Conservation (phyloP, 2,888 invertebrate species). For the Melieria crassipennis region DNA sequence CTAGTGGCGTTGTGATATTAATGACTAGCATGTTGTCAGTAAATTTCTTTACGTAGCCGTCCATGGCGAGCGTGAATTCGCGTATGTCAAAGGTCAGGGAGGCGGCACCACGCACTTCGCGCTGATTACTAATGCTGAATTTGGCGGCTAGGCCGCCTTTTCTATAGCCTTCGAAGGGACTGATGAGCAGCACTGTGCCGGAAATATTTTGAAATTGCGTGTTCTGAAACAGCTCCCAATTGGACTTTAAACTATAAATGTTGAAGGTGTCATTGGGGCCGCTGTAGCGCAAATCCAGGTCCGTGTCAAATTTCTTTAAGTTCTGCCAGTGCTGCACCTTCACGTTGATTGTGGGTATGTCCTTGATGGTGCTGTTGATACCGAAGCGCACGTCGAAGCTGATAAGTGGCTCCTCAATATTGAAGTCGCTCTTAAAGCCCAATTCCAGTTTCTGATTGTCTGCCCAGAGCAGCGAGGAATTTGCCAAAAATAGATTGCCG, state of each 20-base stretch:
- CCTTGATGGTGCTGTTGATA: conserved; percentile 70
- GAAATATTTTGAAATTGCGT: conserved; percentile 70
- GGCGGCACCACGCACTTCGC: conserved; percentile 75
- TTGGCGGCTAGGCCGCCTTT: conserved; percentile 76
- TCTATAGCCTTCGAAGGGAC: conserved; percentile 77
- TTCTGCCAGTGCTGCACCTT: conserved; percentile 70
- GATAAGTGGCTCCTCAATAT: conserved; percentile 62
- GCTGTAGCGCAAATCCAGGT: conserved; percentile 67
- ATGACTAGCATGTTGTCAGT: conserved; percentile 80
- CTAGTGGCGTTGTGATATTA: conserved; percentile 79
- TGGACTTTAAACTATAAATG: conserved; percentile 74
- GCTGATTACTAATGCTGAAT: conserved; percentile 72
- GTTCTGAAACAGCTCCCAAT: conserved; percentile 73
- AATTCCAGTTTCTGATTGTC: conserved; percentile 70
- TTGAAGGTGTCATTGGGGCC: conserved; percentile 65
- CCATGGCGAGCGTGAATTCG: conserved; percentile 73
- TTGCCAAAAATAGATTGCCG: conserved; percentile 67
- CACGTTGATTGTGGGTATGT: conserved; percentile 70
- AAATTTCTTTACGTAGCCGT: conserved; percentile 76
- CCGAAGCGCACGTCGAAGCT: conserved; percentile 68
- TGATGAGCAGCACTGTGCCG: conserved; percentile 70
- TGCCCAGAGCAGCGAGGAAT: conserved; percentile 71
- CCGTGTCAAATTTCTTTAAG: conserved; percentile 67
- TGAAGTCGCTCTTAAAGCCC: conserved; percentile 69
- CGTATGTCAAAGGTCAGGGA: conserved; percentile 77